Evolutionary conservation across 2,113 vertebrate species (phyloP).

Genomic region (Amblyopsis rosae): DNA sequence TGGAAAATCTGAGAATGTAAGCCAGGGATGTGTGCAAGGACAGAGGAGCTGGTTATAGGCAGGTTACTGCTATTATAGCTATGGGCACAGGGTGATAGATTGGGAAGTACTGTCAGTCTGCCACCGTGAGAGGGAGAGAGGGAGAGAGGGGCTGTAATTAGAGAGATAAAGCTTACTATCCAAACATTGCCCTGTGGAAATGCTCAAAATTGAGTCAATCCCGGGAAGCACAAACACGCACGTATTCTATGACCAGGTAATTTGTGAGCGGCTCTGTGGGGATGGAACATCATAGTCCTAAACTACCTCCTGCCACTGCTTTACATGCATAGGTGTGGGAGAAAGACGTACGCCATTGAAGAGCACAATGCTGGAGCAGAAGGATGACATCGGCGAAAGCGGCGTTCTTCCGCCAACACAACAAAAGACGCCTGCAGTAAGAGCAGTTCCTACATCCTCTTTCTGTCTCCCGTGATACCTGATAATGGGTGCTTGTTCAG

Average conservation of each 20-base stretch:
- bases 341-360: too few species aligned
- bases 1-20: conserved; percentile 16
- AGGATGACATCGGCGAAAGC: too few species aligned
- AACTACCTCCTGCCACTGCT: too few species aligned
- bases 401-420: too few species aligned
- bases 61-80: conserved; percentile 44
- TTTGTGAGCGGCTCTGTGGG: too few species aligned
- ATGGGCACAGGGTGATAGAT: conserved; percentile 45
- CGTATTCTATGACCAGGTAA: neutral
- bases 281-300: too few species aligned
- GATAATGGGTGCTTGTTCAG: too few species aligned
- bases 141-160: conserved; percentile 6
- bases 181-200: conserved; percentile 1
- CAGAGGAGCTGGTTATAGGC: conserved; percentile 24
- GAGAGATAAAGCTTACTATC: conserved; percentile 9
- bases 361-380: too few species aligned
- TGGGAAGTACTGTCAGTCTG: conserved; percentile 8
- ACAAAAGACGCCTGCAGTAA: too few species aligned
- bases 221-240: neutral
- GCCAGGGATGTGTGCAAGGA: conserved; percentile 18
- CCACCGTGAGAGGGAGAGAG: conserved; percentile 2
- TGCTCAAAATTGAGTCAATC: neutral
- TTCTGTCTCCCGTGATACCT: too few species aligned
- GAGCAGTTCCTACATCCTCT: too few species aligned
- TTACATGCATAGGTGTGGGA: too few species aligned